Evolutionary conservation across 2,797 vertebrate species (phyloP), one percentile per base, ranked within the genome.

Genomic region (Sebastes oblongus): DNA sequence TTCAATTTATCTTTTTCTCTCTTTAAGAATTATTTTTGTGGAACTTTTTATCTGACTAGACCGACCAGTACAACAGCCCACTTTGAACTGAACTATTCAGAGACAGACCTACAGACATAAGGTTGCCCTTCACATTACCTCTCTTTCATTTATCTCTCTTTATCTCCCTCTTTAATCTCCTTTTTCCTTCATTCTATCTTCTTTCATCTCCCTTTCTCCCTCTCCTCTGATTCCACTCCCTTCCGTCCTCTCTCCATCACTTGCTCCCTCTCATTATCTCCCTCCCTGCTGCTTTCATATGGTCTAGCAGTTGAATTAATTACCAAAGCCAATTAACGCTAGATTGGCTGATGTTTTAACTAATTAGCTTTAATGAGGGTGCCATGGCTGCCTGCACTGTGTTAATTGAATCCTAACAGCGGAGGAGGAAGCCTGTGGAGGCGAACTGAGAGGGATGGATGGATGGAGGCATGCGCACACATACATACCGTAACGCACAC

Each of bases 261-360:
- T 46, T 66, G 2, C 29, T 73, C 84, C 64, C 90, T 91, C 94
- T 94, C 91, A 90, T 93, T 94, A 93, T 88, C 89, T 77, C 91
- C 78, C 93, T 89, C 82, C 86, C 85, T 74, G 85, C 90, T 82
- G 83, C 91, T 93, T 94, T 92, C 94, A 96, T 97, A 97, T 95
- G 96, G 96, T 96, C 94, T 94, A 96, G 96, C 96, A 94, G 95
- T 94, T 96, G 97, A 98, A 99, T 99, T 99, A 98, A 99, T 99
- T 99, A 99, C 98, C 97, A 96, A 96, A 97, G 96, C 97, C 98
- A 98, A 99, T 98, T 98, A 98, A 97, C 96, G 97, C 96, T 98
- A 98, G 98, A 98, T 98, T 98, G 97, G 97, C 96, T 97, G 97
- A 99, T 99, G 98, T 98, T 99, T 99, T 99, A 99, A 98, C 98